Evolutionary conservation across 2,797 vertebrate genomes (phyloP).

Genomic region (Gadopsis bispinosus): DNA sequence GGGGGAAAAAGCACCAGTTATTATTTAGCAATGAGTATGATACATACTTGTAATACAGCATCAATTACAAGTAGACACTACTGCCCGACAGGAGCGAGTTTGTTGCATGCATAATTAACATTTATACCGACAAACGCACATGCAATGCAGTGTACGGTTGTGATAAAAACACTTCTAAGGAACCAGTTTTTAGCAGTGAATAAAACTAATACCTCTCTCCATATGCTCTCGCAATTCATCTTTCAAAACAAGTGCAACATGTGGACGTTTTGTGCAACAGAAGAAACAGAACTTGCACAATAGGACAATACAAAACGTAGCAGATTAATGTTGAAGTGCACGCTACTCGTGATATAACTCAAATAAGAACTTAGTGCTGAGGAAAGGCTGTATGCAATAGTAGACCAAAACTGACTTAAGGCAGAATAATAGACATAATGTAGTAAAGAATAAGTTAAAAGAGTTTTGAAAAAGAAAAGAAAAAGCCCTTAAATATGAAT

Average conservation of each 20-base stretch:
- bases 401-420: slow-evolving; percentile 70
- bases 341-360: slow-evolving; percentile 68
- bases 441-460: slow-evolving; percentile 65
- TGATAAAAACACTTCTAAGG: slow-evolving; percentile 16
- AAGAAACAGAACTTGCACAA: slow-evolving; percentile 61
- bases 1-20: slow-evolving; percentile 58
- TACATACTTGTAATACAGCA: slow-evolving; percentile 69
- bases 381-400: slow-evolving; percentile 59
- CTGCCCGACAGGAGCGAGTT: slow-evolving; percentile 49
- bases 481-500: slow-evolving; percentile 49
- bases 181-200: slow-evolving; percentile 36
- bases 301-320: slow-evolving; percentile 66
- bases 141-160: slow-evolving; percentile 36
- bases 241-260: slow-evolving; percentile 81
- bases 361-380: slow-evolving; percentile 76
- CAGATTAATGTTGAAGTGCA: slow-evolving; percentile 81
- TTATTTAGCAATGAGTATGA: slow-evolving; percentile 70
- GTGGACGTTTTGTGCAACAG: slow-evolving; percentile 83
- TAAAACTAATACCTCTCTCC: slow-evolving; percentile 20
- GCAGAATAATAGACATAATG: slow-evolving; percentile 66
- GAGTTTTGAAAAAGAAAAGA: slow-evolving; percentile 55
- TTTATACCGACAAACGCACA: slow-evolving; percentile 49
- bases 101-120: slow-evolving; percentile 61
- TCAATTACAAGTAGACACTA: slow-evolving; percentile 60
- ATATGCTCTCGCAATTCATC: slow-evolving; percentile 19